Evolutionary conservation across 2,888 invertebrate species (phyloP).

Genomic region (Ophraella communa): DNA sequence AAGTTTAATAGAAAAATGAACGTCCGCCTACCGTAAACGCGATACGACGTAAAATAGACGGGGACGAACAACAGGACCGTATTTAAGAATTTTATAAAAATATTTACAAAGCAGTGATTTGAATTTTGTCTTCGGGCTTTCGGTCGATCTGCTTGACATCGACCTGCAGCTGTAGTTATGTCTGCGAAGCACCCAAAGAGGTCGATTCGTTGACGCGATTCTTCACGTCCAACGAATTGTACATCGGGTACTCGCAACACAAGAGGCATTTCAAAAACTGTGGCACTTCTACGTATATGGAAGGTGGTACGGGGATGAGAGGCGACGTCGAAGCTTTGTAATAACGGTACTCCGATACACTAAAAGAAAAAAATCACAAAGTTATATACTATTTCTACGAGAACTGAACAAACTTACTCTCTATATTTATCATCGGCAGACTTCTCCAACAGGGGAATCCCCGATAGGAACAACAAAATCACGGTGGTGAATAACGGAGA

Average conservation of each 20-base stretch:
- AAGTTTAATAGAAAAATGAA: no score
- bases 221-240: constrained; percentile 76
- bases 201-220: constrained; percentile 69
- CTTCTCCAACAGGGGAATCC: constrained; percentile 87
- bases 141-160: constrained; percentile 45
- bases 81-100: no score
- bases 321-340: constrained; percentile 91
- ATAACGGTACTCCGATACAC: constrained; percentile 83
- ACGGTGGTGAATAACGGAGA: constrained; percentile 87
- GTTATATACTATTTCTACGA: neutral
- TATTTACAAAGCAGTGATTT: constrained; percentile 46
- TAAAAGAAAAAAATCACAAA: constrained; percentile 54
- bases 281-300: constrained; percentile 87
- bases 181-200: constrained; percentile 72
- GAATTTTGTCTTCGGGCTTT: constrained; percentile 39
- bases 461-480: constrained; percentile 88
- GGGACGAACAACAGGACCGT: no score
- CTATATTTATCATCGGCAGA: constrained; percentile 88
- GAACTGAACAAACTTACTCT: constrained; percentile 67
- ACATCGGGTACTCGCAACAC: constrained; percentile 90
- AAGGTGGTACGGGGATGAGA: constrained; percentile 85
- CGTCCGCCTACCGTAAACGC: no score
- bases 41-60: no score
- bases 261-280: constrained; percentile 80
- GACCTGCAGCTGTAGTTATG: constrained; percentile 71